Base-by-base conservation (phyloP, 1,140 invertebrate species). In the Sinella curviseta region DNA sequence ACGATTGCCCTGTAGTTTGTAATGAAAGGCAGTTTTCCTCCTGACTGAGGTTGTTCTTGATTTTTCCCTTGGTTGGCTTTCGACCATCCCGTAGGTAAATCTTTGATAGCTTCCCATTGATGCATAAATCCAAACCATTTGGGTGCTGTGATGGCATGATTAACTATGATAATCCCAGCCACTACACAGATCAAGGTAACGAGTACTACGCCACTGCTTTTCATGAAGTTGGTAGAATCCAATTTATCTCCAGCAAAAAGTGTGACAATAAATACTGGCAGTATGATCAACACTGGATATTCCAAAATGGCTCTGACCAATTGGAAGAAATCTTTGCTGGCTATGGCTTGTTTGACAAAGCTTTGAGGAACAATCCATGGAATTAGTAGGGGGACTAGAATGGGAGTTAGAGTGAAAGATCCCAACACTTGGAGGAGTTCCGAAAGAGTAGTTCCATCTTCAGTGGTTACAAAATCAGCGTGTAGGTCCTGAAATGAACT, bases 1-100 rank as follows among this genome's bases (percentile, higher is more conserved):
- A 93, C 91, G 3, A 92, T 87, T 0, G 91, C 90, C 82, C 94
- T 88, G 78, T 91, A 91, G 84, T 92, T 91, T 16, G 92, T 91
- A 77, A 94, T 87, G 80, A 90, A 92, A 35, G 88, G 84, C 24
- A 77, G 79, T 28, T 80, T 83, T 36, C 1, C 33, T 1, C n/a
- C 33, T 12, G 35, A 39, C 31, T 8, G 67, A 73, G 60, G 48
- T 35, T 36, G 67, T 75, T 24, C 17, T 76, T 76, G n/a, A 74
- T 28, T 35, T 33, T 16, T 76, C 12, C 70, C 30, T 24, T 16
- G 17, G 30, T 70, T 57, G 8, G 31, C n/a, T n/a, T n/a, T 31
- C 30, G 55, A 77, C 79, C 80, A 35, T 75, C 55, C 31, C 80
- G n/a, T 14, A 1, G 4, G 70, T 78, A 78, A 1, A 3, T 70